A percentile compares a stretch with the other conserved stretches of the same genome.
Conservation (phyloP, 2,888 invertebrate species). For the Epinotia bilunana region DNA sequence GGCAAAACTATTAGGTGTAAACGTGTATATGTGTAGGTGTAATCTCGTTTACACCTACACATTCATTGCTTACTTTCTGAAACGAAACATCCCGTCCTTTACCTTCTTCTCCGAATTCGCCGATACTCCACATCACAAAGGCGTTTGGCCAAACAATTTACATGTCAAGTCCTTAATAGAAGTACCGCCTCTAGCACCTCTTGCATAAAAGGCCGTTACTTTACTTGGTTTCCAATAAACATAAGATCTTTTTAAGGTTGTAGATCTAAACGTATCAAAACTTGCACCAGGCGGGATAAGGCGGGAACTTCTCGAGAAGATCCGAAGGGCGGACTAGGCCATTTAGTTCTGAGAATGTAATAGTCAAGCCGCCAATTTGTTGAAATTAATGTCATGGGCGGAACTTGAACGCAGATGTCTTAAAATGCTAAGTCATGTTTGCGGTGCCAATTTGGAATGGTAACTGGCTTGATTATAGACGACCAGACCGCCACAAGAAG, state of each 20-base stretch:
- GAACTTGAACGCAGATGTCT: constrained; percentile 54
- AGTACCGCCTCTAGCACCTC: constrained; percentile 48
- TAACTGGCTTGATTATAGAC: neutral
- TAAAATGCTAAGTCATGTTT: constrained; percentile 55
- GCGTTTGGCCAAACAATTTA: constrained; percentile 70
- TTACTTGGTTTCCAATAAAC: neutral
- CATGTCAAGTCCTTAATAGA: constrained; percentile 56
- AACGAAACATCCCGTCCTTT: constrained; percentile 17
- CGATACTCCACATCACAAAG: constrained; percentile 50
- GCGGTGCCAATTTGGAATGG: constrained; percentile 50
- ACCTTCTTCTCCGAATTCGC: constrained; percentile 16
- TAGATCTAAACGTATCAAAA: constrained; percentile 41
- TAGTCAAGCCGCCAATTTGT: constrained; percentile 68
- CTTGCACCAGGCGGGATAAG: constrained; percentile 47
- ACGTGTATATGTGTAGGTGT: too few species aligned
- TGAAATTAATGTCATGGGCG: constrained; percentile 65
- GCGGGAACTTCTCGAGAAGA: constrained; percentile 7
- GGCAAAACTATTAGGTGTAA: constrained; percentile 10
- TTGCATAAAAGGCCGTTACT: neutral
- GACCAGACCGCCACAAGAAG: neutral
- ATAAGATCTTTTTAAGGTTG: constrained; percentile 1
- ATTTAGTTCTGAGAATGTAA: constrained; percentile 43
- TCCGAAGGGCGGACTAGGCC: constrained; percentile 30
- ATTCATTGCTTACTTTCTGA: neutral
- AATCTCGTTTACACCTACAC: constrained; percentile 24